These are phyloP conservation scores for Trissolcus japonicus DNA, from an alignment of 2,888 invertebrate genomes.

Conservation along the genomic window DNA sequence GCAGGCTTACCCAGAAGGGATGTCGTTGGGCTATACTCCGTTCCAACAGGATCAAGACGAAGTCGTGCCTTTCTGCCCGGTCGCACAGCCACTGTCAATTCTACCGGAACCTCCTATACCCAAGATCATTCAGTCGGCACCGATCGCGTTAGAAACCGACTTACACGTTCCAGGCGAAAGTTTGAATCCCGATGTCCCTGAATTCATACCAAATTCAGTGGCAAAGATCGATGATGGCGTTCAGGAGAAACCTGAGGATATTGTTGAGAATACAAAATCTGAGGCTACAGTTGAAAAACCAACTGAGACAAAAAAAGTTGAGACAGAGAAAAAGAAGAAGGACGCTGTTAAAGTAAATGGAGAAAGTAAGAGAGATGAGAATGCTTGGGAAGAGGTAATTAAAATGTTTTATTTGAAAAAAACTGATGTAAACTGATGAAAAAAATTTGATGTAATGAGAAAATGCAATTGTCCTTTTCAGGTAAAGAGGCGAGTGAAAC, in stretches of 20 bases:
- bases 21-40: neutral
- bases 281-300: constrained; percentile 67
- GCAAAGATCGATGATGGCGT: constrained; percentile 23
- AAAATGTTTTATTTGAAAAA: neutral
- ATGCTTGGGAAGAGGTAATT: constrained; percentile 80
- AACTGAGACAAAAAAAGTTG: constrained; percentile 3
- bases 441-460: neutral
- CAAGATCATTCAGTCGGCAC: constrained; percentile 78
- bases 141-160: constrained; percentile 56
- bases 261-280: constrained; percentile 35
- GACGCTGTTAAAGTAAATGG: constrained; percentile 21
- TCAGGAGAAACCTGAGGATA: constrained; percentile 5
- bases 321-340: neutral
- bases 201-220: constrained; percentile 83
- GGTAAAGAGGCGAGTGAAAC: constrained; percentile 76
- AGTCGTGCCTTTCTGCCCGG: constrained; percentile 77
- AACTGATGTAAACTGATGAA: neutral
- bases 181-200: constrained; percentile 91
- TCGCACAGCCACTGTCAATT: constrained; percentile 80
- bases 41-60: constrained; percentile 3
- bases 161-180: constrained; percentile 77
- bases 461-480: constrained; percentile 46
- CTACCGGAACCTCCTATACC: constrained; percentile 86
- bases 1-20: constrained; percentile 48
- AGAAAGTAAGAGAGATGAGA: constrained; percentile 67